phyloP scores from a whole-genome alignment of 2,888 invertebrate genomes.

The Drosophila setosimentum region DNA sequence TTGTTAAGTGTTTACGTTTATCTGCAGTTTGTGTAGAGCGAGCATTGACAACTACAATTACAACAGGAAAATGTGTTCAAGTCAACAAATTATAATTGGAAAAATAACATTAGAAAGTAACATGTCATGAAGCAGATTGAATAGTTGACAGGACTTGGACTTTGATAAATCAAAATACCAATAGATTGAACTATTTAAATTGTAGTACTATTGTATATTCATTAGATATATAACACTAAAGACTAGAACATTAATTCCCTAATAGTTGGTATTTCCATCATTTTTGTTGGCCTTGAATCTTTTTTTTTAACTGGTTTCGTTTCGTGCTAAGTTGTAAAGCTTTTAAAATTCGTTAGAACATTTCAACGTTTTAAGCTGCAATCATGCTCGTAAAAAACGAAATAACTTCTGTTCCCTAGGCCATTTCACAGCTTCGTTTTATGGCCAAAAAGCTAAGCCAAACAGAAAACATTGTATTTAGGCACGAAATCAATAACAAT shows the following conservation, averaged over 20 bases:
- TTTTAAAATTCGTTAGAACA: slow-evolving; percentile 32
- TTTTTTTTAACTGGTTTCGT: background rate
- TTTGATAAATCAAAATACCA: background rate
- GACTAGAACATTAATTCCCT: background rate
- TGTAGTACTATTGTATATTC: background rate
- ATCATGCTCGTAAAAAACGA: slow-evolving; percentile 36
- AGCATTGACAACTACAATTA: background rate
- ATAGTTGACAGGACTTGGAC: background rate
- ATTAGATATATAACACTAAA: background rate
- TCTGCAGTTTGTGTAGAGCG: background rate
- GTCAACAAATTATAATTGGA: background rate
- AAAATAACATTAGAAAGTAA: background rate
- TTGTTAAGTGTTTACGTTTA: slow-evolving; percentile 56
- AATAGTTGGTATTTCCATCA: background rate
- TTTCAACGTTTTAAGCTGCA: slow-evolving; percentile 30
- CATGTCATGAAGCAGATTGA: background rate
- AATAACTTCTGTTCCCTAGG: slow-evolving; percentile 43
- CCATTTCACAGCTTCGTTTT: slow-evolving; percentile 33
- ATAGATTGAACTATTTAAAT: background rate
- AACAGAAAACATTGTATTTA: slow-evolving; percentile 38
- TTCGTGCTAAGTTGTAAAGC: slow-evolving; percentile 41
- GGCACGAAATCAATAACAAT: slow-evolving; percentile 72
- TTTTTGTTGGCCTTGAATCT: background rate
- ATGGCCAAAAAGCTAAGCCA: slow-evolving; percentile 28
- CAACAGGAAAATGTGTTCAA: background rate